phyloP scores from a whole-genome alignment of 1,140 invertebrate genomes.

The Drosophila burlai region DNA sequence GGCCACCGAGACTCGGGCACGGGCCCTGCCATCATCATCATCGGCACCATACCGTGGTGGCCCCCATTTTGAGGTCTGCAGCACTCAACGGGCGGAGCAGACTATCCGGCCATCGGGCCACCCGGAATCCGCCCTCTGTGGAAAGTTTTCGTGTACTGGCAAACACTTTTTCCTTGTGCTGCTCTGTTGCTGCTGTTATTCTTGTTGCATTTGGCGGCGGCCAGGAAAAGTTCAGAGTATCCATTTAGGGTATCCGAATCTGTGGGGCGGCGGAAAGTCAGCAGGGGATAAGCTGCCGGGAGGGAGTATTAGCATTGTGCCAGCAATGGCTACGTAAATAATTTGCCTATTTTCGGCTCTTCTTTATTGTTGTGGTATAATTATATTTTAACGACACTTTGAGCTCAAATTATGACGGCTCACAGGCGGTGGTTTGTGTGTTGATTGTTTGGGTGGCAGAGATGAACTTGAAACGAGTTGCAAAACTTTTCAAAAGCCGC shows the following conservation, averaged over 20 bases:
- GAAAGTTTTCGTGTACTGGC: constrained; percentile 71
- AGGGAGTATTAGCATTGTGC: constrained; percentile 48
- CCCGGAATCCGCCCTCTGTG: constrained; percentile 26
- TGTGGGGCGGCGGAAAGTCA: constrained; percentile 31
- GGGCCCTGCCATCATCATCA: constrained; percentile 43
- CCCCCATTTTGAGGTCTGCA: constrained; percentile 55
- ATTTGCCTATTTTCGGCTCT: constrained; percentile 56
- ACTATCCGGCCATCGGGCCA: constrained; percentile 21
- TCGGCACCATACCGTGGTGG: constrained; percentile 42
- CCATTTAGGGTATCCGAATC: constrained; percentile 31
- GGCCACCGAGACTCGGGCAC: constrained; percentile 16
- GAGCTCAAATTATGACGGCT: constrained; percentile 48
- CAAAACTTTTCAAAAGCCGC: constrained; percentile 25
- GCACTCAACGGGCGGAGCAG: constrained; percentile 52
- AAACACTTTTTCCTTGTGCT: constrained; percentile 59
- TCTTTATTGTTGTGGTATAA: constrained; percentile 60
- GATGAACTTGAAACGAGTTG: constrained; percentile 59
- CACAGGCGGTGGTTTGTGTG: constrained; percentile 6
- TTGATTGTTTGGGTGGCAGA: constrained; percentile 31
- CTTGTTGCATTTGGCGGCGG: constrained; percentile 51
- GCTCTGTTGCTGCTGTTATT: constrained; percentile 41
- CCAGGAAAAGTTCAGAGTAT: constrained; percentile 57
- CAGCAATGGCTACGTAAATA: constrained; percentile 58
- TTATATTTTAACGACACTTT: constrained; percentile 69
- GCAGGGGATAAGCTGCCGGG: constrained; percentile 25